Conservation (phyloP, 2,797 vertebrate species). For the Bradypodion pumilum region DNA sequence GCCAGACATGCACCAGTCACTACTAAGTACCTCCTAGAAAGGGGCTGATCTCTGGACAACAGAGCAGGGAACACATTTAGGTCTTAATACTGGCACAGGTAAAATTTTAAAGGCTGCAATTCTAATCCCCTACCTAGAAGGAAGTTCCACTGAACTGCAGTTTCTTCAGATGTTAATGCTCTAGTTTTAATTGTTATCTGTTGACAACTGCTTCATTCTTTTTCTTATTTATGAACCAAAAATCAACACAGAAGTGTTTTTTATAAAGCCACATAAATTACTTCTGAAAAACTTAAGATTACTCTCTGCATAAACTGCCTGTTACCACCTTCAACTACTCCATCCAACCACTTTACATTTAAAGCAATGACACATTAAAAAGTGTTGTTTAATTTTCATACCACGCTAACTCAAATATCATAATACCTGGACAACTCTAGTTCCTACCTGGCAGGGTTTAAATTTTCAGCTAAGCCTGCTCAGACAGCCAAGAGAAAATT, state of each 20-base stretch:
- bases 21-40: too few species aligned
- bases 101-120: background rate
- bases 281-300: background rate
- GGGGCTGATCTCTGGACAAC: too few species aligned
- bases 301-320: background rate
- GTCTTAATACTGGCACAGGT: background rate
- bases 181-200: background rate
- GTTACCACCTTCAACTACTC: background rate
- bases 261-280: background rate
- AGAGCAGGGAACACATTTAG: too few species aligned
- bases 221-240: background rate
- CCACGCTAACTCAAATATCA: background rate
- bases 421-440: background rate
- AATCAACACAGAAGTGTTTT: background rate
- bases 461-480: conserved; percentile 44
- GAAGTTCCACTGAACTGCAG: background rate
- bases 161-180: background rate
- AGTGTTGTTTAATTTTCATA: background rate
- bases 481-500: conserved; percentile 74
- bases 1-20: too few species aligned
- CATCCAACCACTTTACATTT: background rate
- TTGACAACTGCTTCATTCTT: background rate
- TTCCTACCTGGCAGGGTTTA: background rate
- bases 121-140: background rate
- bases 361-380: background rate